Base-by-base conservation (phyloP, 1,140 invertebrate species). In the Hylyphantes graminicola region DNA sequence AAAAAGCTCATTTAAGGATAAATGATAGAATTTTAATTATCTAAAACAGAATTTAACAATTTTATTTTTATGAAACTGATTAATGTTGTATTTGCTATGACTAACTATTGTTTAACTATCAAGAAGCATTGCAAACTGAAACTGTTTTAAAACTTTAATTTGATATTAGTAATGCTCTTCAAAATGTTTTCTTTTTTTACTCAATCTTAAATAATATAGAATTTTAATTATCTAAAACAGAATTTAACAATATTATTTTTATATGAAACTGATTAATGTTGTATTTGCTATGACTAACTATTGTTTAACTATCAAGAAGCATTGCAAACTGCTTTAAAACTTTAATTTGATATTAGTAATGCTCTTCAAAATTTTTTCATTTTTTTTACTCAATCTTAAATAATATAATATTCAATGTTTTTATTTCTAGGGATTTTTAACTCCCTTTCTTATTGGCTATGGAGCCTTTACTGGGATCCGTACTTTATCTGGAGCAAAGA, bases 361-460 rank as follows among this genome's bases (percentile, higher is more conserved):
- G 57, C 12, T 59, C 57, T 59, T 59, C 12, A 59, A 59, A 59
- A 57, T 57, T 11, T 15, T 15, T 64, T 12, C 61, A 0, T 64
- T 15, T 15, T 1, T 11, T 10, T 64, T 64, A 0, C n/a, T n/a
- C 13, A 15, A 64, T 19, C 21, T 10, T n/a, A 70, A 63, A 48
- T 51, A 1, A 5, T 15, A 17, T 19, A 7, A 63, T 63, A 76
- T 21, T 12, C 59, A 73, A 11, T 57, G 48, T 85, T 84, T 67
- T 5, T 81, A 50, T 35, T 67, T 73, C 63, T 64, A 86, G 86
- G 86, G 86, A 12, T 79, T 80, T 82, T 50, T 86, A 0, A 57
- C 64, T 17, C 81, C 81, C 17, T 86, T 86, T 59, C 11, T 85
- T 13, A 61, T 86, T 54, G 81, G 86, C 9, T 86, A 85, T 75